phyloP scores from a whole-genome alignment of 2,113 vertebrate genomes.

The Uria lomvia region DNA sequence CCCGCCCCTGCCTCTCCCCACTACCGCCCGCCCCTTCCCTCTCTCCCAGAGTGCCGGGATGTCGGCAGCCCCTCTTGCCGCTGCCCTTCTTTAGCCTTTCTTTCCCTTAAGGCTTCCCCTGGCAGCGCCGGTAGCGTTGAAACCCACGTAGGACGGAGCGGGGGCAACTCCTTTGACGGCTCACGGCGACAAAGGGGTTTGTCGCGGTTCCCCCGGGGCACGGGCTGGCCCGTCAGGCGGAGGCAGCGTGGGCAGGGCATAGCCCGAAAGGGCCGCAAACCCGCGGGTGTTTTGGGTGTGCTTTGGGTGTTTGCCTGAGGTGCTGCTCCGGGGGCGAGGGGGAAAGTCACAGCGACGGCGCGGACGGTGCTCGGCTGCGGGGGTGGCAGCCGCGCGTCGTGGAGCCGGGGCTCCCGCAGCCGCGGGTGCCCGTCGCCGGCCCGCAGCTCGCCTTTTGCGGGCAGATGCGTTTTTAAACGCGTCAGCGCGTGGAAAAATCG shows the following conservation, averaged over 20 bases:
- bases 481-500: background rate
- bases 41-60: accelerated
- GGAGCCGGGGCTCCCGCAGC: background rate
- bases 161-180: too few species aligned
- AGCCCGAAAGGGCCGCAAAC: too few species aligned
- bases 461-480: accelerated
- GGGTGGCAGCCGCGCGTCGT: accelerated
- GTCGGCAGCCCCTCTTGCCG: accelerated
- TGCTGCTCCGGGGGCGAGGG: background rate
- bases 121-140: accelerated
- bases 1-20: background rate
- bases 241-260: too few species aligned
- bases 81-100: accelerated
- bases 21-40: too few species aligned
- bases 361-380: accelerated
- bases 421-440: accelerated
- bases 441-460: too few species aligned
- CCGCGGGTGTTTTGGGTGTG: too few species aligned
- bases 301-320: background rate
- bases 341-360: background rate
- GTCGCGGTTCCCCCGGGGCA: too few species aligned
- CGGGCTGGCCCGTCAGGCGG: background rate
- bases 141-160: accelerated
- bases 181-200: background rate
- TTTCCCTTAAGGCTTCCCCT: accelerated